These are phyloP conservation scores for Tenthredo notha DNA, from an alignment of 2,888 invertebrate species.

Conservation along the genomic window DNA sequence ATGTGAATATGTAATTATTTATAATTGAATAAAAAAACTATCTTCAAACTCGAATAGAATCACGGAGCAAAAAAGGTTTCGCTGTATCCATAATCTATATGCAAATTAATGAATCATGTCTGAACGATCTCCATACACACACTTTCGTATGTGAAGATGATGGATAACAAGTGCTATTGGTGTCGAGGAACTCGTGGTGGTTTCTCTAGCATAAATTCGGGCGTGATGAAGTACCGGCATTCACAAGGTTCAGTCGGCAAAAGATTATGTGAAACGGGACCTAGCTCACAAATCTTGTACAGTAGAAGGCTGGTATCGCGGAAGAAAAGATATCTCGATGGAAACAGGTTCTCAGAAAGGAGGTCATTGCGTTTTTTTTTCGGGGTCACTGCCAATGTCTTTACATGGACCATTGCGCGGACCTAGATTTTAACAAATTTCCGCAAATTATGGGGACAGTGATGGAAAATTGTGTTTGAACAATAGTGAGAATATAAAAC, in stretches of 20 bases:
- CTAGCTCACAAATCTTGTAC: constrained; percentile 52
- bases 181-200: background rate
- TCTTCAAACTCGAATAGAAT: background rate
- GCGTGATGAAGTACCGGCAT: background rate
- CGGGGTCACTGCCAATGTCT: constrained; percentile 72
- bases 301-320: constrained; percentile 26
- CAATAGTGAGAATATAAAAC: background rate
- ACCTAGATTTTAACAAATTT: background rate
- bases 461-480: background rate
- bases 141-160: background rate
- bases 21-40: background rate
- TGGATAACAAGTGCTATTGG: background rate
- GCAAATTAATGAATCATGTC: background rate
- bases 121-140: background rate
- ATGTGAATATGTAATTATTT: background rate
- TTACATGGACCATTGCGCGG: constrained; percentile 32
- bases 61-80: background rate
- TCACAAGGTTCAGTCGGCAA: background rate
- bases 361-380: constrained; percentile 73
- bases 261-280: background rate
- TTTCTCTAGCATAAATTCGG: background rate
- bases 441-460: background rate
- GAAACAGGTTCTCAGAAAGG: constrained; percentile 73
- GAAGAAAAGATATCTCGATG: constrained; percentile 58
- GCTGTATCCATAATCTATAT: background rate